Evolutionary conservation across 2,797 vertebrate species (phyloP), one percentile per base, ranked within the genome.

Genomic region (Myoxocephalus aenaeus): DNA sequence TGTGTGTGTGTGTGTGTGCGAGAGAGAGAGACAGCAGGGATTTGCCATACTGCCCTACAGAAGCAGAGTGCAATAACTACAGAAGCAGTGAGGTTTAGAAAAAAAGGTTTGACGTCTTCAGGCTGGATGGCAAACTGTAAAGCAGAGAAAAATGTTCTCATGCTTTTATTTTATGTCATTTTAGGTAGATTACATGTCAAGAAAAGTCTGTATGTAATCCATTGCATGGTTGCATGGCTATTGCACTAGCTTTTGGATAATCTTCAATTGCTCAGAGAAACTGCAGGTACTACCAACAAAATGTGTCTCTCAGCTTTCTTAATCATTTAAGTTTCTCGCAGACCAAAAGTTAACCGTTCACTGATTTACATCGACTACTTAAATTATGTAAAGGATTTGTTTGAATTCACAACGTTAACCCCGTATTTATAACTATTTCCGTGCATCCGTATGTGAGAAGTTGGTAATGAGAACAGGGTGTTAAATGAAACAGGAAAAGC

Each of bases 11-110:
- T 40, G 40, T 38, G 66, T 27, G 57, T 75, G 74, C 79, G 75
- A 75, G 27, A 44, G 58, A 14, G 59, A 29, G n/a, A 86, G 86
- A 91, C 89, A 87, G 87, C 81, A 79, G 62, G 81, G 88, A 90
- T 90, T 85, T 84, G 77, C 86, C 88, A 77, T 7, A 42, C 67
- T 27, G 38, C 22, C 29, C 20, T 29, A 34, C 40, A 67, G 50
- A 48, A 56, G 36, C 40, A 22, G 18, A 76, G 1, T 44, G 44
- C 48, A 64, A 54, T 20, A 61, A 66, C 36, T 61, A 70, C 38
- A 57, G 48, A 15, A 38, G 48, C 36, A 66, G 2, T 1, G 2
- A 56, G 20, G 34, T 29, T 66, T 1, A 54, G 12, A 11, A 13
- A 58, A 25, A 59, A 18, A 3, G 14, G 22, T 25, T 32, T 11